Conservation (phyloP, 2,797 vertebrate genomes). For the Sebastes nivosus region DNA sequence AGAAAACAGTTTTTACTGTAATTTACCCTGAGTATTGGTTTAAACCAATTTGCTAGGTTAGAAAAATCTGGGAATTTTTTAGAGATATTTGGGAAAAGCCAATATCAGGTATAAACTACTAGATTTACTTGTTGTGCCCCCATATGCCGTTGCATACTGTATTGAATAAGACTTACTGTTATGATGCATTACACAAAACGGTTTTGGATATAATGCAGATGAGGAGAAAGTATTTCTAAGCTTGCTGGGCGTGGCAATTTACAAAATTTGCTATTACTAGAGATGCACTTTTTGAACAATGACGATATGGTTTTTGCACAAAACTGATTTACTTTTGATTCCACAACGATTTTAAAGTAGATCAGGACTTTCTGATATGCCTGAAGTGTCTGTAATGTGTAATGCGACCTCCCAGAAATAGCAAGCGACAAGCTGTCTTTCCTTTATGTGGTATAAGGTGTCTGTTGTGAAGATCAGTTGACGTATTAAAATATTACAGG, state of each 20-base stretch:
- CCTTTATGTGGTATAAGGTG: background rate
- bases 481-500: slow-evolving; percentile 7
- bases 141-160: background rate
- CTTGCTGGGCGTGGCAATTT: background rate
- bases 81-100: background rate
- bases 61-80: background rate
- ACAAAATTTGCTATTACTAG: background rate
- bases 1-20: background rate
- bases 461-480: slow-evolving; percentile 26
- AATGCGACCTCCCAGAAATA: slow-evolving; percentile 9
- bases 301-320: background rate
- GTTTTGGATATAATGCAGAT: background rate
- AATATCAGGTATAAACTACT: background rate
- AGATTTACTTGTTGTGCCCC: background rate
- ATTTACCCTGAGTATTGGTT: no score
- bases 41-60: background rate
- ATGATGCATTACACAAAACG: background rate
- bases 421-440: background rate
- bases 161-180: background rate
- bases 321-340: background rate
- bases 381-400: slow-evolving; percentile 6
- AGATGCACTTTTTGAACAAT: background rate
- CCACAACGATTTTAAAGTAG: background rate
- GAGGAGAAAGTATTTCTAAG: background rate
- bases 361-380: background rate